Evolutionary conservation across 2,113 vertebrate species (phyloP), one percentile per base, ranked within the genome.

Genomic region (Fregata magnificens): DNA sequence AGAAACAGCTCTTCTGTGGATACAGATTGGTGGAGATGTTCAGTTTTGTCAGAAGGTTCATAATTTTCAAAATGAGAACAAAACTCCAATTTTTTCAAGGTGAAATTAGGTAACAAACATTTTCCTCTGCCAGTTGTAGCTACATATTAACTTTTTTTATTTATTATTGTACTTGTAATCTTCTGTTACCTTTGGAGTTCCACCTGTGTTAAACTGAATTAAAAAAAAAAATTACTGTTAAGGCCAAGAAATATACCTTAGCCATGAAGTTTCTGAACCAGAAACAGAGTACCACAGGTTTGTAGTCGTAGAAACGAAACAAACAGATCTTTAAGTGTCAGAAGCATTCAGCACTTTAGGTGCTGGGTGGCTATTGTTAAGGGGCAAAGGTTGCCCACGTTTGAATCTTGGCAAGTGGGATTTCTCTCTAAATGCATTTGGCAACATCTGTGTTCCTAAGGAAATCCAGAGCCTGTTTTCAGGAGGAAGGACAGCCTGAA

Each of bases 61-160:
- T 91, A 14, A 7, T 34, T 16, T 55, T 72, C 66, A 44, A 73
- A 62, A 56, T 8, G 28, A 83, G 24, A 62, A 21, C 36, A n/a
- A 44, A 72, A 26, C 65, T 50, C 36, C 8, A 1, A 0, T 8
- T 45, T 21, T 70, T 59, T 63, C 13, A 44, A 17, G n/a, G 44
- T 26, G 52, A 53, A 65, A 61, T 95, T 42, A 56, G 31, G 13
- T 79, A 73, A 74, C 1, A 0, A 53, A 44, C 42, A 3, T 24
- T 69, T 73, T 81, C 10, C 16, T 66, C 40, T 92, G 42, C 53
- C 50, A 66, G 12, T 44, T 84, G 29, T 71, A 78, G 94, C 91
- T 95, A 86, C 72, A 32, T 88, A 93, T 74, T 96, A 91, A 93
- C 89, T 89, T 94, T 26, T 24, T 19, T n/a, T 4, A 24, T 82